Evolutionary conservation across 2,113 vertebrate genomes (phyloP), one percentile per base, ranked within the genome.

Genomic region (Bostrychus sinensis): DNA sequence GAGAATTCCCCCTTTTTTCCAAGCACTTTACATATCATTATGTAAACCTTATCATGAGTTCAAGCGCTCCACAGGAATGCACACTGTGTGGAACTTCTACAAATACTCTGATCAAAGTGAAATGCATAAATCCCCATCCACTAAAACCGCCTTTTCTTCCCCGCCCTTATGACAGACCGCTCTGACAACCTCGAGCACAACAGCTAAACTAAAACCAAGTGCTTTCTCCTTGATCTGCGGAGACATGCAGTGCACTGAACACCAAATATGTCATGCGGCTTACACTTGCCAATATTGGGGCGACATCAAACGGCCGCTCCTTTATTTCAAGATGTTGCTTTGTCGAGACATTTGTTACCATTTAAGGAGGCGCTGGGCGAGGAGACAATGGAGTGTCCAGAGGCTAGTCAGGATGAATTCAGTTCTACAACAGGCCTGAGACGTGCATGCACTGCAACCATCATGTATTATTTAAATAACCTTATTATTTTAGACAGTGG

Each of bases 101-200:
- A 58, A 72, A 80, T 82, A 14, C 61, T 57, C 63, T 82, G 87
- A 91, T 89, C 89, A 89, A 89, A 90, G 84, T 53, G 45, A 80
- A 78, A 83, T 62, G 66, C 79, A 81, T 65, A 80, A 78, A 80
- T 81, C 86, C n/a, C 75, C 55, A 62, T 77, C 66, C 62, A 56
- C 84, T 70, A 82, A 81, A 72, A 32, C 30, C 30, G 5, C 56
- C 75, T 43, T 54, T 26, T 19, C 56, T 50, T 62, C 39, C 30
- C 26, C 30, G 22, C 26, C 71, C 57, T 69, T 73, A 76, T 62
- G 76, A 75, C 66, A 54, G 73, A 63, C 70, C 46, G 56, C 39
- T 78, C 68, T 82, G 72, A 85, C 83, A 85, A 77, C 61, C 79
- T 66, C 68, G 28, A 83, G 70, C 74, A 66, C 71, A 70, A 81